Conservation (phyloP, 2,113 vertebrate species). For the Poicephalus meyeri region DNA sequence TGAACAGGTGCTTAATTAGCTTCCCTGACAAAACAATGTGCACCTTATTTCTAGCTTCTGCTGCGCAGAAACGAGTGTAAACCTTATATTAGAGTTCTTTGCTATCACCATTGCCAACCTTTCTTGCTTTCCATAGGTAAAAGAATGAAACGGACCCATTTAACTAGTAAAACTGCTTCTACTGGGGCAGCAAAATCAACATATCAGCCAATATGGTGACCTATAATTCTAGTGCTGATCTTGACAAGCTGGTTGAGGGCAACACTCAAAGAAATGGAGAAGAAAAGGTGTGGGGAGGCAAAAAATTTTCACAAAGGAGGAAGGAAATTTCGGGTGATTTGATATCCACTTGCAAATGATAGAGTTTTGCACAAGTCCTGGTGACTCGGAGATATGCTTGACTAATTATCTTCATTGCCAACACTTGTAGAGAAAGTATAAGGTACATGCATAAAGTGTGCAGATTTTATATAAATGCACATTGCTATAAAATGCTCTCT, state of each 20-base stretch:
- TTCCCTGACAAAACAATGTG: background rate
- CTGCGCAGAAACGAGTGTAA: background rate
- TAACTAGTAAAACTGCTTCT: background rate
- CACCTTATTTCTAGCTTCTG: background rate
- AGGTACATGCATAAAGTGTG: background rate
- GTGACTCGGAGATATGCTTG: background rate
- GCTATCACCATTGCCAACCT: background rate
- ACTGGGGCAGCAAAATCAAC: background rate
- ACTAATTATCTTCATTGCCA: constrained; percentile 1
- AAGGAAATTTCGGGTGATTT: background rate
- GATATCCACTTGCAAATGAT: background rate
- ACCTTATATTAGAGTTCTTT: background rate
- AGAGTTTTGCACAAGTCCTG: background rate
- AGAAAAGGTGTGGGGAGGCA: fast-evolving
- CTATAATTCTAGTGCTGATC: background rate
- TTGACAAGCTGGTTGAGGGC: background rate
- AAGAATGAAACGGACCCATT: background rate
- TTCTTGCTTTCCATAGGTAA: fast-evolving
- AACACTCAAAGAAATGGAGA: background rate
- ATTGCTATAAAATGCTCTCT: constrained; percentile 19
- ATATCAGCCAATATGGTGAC: background rate
- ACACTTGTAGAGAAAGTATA: background rate
- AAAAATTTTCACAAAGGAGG: background rate
- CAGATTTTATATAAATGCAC: constrained; percentile 45
- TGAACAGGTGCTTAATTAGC: background rate